Evolutionary conservation across 2,797 vertebrate genomes (phyloP), one percentile per base, ranked within the genome.

Genomic region (Melanotaenia boesemani): DNA sequence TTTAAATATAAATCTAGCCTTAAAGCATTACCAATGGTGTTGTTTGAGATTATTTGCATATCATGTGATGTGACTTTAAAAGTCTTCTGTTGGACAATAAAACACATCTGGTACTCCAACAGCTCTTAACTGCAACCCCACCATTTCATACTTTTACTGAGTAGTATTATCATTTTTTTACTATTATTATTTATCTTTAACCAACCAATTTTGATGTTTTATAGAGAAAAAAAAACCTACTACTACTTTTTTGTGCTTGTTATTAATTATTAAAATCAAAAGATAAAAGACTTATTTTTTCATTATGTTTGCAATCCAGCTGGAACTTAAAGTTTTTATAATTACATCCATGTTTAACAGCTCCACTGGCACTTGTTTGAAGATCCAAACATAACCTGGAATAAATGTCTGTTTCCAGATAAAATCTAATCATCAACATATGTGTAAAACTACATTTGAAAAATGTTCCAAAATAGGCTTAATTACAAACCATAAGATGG

Each of bases 401-500:
- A 54, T 39, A 26, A 65, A 60, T 20, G 48, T 76, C 2, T 71
- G 39, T 78, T 71, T 71, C 41, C 67, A 85, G 67, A 80, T 72
- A 44, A 56, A 67, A 57, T 78, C 55, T 26, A 78, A 73, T 76
- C 68, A 65, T 77, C 70, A 70, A 75, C 82, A 85, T 63, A 39
- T 80, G 79, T 67, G 39, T 78, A 54, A 76, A 72, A 77, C 68
- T 64, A 68, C 63, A 72, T 55, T 44, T 44, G 24, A 56, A 46
- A 61, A 86, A 74, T 76, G 22, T 50, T 71, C 61, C 39, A 69
- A 84, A 81, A 74, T 76, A 82, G 64, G 37, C 28, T 41, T 88
- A 85, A 88, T 89, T 86, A 86, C 70, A 86, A 85, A 74, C 37
- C 78, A 63, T 55, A 22, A 44, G 64, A 79, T 78, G 81, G 81